These are phyloP conservation scores for Subanguina moxae DNA, from an alignment of 1,140 invertebrate species.

Conservation along the genomic window DNA sequence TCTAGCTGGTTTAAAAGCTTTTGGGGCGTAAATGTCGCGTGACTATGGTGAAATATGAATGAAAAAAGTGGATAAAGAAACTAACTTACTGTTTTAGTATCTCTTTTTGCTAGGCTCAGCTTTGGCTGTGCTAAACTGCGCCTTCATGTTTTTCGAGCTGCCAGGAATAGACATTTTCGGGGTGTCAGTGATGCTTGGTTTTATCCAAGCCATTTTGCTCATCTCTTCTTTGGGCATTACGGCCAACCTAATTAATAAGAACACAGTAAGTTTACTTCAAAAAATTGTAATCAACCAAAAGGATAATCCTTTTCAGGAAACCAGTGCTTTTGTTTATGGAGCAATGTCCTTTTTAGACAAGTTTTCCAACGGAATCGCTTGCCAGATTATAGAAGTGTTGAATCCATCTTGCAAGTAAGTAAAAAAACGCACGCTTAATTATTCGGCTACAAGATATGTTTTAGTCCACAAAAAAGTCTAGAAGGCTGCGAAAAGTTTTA, in stretches of 20 bases:
- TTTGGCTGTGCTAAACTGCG: conserved; percentile 32
- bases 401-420: conserved; percentile 60
- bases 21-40: no score
- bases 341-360: conserved; percentile 92
- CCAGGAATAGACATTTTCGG: conserved; percentile 70
- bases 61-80: no score
- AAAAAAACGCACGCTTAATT: not conserved
- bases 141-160: conserved; percentile 62
- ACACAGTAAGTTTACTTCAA: conserved; percentile 64
- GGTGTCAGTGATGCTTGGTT: conserved; percentile 73
- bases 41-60: no score
- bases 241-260: conserved; percentile 80
- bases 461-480: conserved; percentile 2
- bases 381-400: conserved; percentile 74
- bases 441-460: not conserved
- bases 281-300: not conserved
- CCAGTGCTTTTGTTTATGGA: conserved; percentile 90
- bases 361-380: conserved; percentile 76
- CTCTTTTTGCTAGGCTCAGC: conserved; percentile 37
- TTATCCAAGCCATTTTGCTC: conserved; percentile 76
- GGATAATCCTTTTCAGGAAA: conserved; percentile 64
- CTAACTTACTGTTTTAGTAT: no score
- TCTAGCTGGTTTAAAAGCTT: no score
- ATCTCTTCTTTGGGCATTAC: conserved; percentile 83
- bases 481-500: conserved; percentile 45